phyloP scores from a whole-genome alignment of 1,140 invertebrate species.

The Brachionus rubens region DNA sequence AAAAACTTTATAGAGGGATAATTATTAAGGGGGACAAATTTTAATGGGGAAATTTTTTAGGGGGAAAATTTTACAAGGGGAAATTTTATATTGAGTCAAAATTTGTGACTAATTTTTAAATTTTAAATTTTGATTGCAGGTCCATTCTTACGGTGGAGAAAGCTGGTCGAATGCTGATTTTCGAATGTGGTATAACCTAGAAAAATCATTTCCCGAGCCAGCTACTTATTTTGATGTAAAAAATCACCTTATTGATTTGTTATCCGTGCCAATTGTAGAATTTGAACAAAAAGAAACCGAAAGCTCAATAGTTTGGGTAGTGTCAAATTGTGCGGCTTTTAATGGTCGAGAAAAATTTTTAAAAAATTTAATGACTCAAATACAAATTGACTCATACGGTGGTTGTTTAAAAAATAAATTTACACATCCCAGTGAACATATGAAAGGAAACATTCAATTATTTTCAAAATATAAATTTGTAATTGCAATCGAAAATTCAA shows the following conservation, averaged over 20 bases:
- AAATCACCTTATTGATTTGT: constrained; percentile 14
- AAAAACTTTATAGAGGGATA: too few relatives aligned
- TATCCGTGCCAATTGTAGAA: neutral
- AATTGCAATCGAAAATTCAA: constrained; percentile 46
- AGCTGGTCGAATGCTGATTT: constrained; percentile 40
- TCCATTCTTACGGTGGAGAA: constrained; percentile 21
- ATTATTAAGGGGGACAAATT: too few relatives aligned
- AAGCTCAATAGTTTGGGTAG: constrained; percentile 27
- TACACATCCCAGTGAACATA: constrained; percentile 24
- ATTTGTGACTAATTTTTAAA: too few relatives aligned
- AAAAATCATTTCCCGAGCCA: constrained; percentile 29
- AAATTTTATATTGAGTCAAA: neutral
- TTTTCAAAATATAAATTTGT: constrained; percentile 46
- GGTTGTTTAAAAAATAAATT: constrained; percentile 39
- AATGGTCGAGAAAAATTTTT: constrained; percentile 34
- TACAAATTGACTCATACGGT: constrained; percentile 28
- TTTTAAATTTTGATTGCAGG: neutral
- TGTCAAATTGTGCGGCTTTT: constrained; percentile 36
- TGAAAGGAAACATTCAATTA: constrained; percentile 42
- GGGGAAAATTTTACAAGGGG: too few relatives aligned
- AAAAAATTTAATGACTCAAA: constrained; percentile 18
- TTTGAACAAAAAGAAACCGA: constrained; percentile 3
- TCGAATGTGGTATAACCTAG: constrained; percentile 46
- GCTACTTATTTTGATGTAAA: constrained; percentile 41
- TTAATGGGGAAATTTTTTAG: too few relatives aligned